phyloP scores from a whole-genome alignment of 2,888 invertebrate species.

The Drosophila pullipes region DNA sequence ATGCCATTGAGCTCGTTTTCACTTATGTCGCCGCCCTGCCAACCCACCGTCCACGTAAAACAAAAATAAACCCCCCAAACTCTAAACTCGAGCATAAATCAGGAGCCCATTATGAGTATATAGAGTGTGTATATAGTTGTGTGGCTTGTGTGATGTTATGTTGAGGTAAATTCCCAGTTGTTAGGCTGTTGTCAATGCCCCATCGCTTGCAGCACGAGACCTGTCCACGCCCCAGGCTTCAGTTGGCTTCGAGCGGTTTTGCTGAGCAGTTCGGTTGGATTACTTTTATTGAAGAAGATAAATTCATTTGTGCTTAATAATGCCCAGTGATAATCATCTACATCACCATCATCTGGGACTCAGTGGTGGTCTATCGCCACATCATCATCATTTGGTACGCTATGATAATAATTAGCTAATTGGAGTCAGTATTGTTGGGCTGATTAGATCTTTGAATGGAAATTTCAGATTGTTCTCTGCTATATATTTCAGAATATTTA shows the following conservation, averaged over 20 bases:
- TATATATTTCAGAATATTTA: neutral
- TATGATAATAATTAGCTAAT: neutral
- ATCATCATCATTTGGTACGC: conserved; percentile 84
- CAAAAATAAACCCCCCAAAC: conserved; percentile 14
- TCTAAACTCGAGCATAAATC: conserved; percentile 66
- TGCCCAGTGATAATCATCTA: conserved; percentile 82
- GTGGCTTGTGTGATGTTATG: conserved; percentile 78
- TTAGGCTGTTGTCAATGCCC: conserved; percentile 63
- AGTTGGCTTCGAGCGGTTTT: conserved; percentile 50
- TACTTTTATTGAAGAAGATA: neutral
- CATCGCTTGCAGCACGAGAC: conserved; percentile 6
- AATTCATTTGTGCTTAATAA: conserved; percentile 47
- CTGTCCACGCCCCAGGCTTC: conserved; percentile 32
- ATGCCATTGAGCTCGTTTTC: conserved; percentile 83
- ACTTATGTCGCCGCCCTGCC: conserved; percentile 45
- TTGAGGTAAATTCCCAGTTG: conserved; percentile 81
- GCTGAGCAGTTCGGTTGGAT: conserved; percentile 42
- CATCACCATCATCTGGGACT: conserved; percentile 80
- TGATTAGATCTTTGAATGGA: neutral
- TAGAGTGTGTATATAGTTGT: neutral
- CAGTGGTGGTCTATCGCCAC: conserved; percentile 80
- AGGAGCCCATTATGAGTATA: conserved; percentile 3
- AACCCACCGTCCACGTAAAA: conserved; percentile 15
- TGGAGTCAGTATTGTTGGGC: neutral
- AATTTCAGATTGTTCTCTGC: neutral